Percentiles rank a stretch among this genome's conserved stretches.
Evolutionary conservation across 2,113 vertebrate species (phyloP).

Genomic region (Neoarius graeffei): DNA sequence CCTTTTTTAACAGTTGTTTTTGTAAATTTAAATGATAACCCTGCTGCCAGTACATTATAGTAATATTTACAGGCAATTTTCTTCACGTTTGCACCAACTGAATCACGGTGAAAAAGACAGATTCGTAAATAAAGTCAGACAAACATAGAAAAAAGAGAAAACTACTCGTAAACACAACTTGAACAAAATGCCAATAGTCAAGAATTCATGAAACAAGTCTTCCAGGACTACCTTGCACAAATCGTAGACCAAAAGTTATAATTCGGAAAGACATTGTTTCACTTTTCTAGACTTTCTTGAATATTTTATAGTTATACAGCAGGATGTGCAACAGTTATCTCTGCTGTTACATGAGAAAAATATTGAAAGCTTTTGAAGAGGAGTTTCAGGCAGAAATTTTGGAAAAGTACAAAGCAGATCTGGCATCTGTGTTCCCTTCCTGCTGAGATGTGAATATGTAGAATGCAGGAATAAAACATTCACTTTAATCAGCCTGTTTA

Average conservation of each 20-base stretch:
- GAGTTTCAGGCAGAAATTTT: constrained; percentile 24
- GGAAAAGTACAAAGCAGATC: constrained; percentile 30
- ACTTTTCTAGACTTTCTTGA: constrained; percentile 14
- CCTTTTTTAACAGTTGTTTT: not conserved
- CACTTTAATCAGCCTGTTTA: not conserved
- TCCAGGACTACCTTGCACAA: not conserved
- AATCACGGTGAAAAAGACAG: not conserved
- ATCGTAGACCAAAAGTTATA: not conserved
- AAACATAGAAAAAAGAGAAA: not conserved
- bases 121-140: no score
- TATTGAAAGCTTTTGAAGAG: not conserved
- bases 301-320: constrained; percentile 37
- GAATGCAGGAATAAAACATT: not conserved
- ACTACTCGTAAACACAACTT: not conserved
- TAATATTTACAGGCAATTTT: not conserved
- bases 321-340: constrained; percentile 28
- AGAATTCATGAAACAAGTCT: not conserved
- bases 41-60: not conserved
- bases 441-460: constrained; percentile 51
- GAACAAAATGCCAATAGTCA: not conserved
- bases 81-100: not conserved
- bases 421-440: constrained; percentile 22
- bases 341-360: constrained; percentile 27
- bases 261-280: not conserved
- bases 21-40: not conserved